Percentiles rank a stretch among this genome's conserved stretches.
These are phyloP conservation scores for Tolmerus cingulatus DNA, from an alignment of 2,888 invertebrate genomes.

Conservation along the genomic window DNA sequence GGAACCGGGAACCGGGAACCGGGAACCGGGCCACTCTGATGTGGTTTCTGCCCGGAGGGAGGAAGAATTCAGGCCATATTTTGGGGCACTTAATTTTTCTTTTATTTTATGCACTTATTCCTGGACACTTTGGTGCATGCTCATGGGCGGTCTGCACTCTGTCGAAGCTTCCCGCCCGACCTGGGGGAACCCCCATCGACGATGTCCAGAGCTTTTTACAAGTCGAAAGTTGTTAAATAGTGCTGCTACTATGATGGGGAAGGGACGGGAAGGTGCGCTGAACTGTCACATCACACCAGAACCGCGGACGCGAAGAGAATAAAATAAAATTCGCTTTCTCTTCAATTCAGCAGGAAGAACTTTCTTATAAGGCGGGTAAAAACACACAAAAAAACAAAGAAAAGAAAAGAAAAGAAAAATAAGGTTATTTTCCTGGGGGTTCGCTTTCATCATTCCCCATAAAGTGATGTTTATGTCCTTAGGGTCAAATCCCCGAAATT, in stretches of 20 bases:
- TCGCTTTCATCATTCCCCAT: not conserved
- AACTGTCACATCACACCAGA: not conserved
- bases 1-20: not conserved
- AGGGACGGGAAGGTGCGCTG: not conserved
- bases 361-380: not conserved
- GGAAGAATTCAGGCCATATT: not conserved
- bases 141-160: not conserved
- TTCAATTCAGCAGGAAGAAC: not conserved
- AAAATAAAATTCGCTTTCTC: not conserved
- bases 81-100: not conserved
- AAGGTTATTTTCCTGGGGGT: not conserved
- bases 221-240: not conserved
- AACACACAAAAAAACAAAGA: no score
- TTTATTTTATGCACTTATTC: not conserved
- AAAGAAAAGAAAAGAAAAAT: not conserved
- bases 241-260: not conserved
- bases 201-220: not conserved
- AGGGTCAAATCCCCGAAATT: not conserved
- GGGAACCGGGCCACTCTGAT: not conserved
- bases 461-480: not conserved
- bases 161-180: not conserved
- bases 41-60: not conserved
- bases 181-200: not conserved
- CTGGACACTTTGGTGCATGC: not conserved
- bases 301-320: not conserved